Evolutionary conservation across 2,113 vertebrate genomes (phyloP).

Genomic region (Microcebus jonahi): DNA sequence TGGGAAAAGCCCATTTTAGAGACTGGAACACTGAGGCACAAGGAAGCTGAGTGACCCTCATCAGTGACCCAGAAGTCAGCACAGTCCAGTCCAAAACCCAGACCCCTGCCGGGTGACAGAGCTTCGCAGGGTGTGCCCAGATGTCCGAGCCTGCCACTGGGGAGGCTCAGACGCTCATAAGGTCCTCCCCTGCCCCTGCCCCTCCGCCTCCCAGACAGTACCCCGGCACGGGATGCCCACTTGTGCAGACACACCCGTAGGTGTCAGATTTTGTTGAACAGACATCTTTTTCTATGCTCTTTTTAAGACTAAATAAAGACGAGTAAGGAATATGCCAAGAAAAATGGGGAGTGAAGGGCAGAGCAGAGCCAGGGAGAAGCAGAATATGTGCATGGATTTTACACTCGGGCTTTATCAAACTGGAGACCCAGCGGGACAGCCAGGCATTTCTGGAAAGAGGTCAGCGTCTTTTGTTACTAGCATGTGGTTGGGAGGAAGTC

Average conservation of each 20-base stretch:
- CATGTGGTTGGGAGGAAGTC: not conserved
- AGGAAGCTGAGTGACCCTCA: not conserved
- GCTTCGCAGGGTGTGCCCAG: not conserved
- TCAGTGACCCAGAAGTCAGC: not conserved
- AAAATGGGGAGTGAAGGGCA: not conserved
- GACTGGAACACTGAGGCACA: not conserved
- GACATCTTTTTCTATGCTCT: not conserved
- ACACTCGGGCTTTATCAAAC: not conserved
- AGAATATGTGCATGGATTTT: rapidly evolving
- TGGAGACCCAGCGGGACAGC: not conserved
- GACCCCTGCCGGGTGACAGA: not conserved
- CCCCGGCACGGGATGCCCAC: not conserved
- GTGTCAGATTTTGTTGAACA: not conserved
- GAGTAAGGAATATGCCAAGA: not conserved
- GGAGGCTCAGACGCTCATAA: rapidly evolving
- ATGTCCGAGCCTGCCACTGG: not conserved
- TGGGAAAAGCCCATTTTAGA: not conserved
- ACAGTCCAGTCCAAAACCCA: not conserved
- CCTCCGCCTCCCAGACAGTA: not conserved
- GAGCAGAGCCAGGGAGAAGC: not conserved
- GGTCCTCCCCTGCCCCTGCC: no score
- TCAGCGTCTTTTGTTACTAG: not conserved
- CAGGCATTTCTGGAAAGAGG: not conserved
- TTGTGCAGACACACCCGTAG: not conserved
- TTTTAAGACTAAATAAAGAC: slow-evolving; percentile 55